Evolutionary conservation across 2,797 vertebrate species (phyloP).

Genomic region (Sparus aurata): DNA sequence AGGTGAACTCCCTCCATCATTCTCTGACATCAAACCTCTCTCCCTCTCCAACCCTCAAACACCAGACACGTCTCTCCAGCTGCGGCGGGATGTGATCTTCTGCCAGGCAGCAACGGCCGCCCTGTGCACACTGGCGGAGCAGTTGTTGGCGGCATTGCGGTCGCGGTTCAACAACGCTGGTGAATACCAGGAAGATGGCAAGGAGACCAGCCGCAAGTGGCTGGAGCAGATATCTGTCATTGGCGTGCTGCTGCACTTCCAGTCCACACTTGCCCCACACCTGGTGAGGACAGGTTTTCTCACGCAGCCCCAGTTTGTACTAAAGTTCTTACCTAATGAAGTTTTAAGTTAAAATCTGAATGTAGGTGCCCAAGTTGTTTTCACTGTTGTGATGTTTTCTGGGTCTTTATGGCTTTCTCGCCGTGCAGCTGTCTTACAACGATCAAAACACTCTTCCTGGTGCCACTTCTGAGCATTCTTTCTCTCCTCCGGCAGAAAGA

Average conservation of each 20-base stretch:
- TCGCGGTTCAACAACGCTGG: constrained; percentile 96
- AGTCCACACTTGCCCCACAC: constrained; percentile 90
- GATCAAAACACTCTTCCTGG: constrained; percentile 18
- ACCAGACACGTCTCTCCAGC: constrained; percentile 95
- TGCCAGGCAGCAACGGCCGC: constrained; percentile 94
- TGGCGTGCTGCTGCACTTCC: constrained; percentile 93
- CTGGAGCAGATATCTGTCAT: constrained; percentile 95
- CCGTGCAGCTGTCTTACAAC: constrained; percentile 39
- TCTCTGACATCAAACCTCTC: constrained; percentile 14
- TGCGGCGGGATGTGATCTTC: constrained; percentile 94
- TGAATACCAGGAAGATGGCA: constrained; percentile 96
- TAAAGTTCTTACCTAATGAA: neutral
- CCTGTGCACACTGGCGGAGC: constrained; percentile 93
- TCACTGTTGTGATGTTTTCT: neutral
- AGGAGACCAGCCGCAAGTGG: constrained; percentile 98
- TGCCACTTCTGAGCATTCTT: constrained; percentile 43
- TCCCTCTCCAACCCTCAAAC: neutral
- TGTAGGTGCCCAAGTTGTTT: neutral
- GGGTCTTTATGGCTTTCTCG: neutral
- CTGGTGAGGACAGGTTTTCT: constrained; percentile 86
- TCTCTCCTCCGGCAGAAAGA: constrained; percentile 87
- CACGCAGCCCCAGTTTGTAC: neutral
- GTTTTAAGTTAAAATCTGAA: neutral
- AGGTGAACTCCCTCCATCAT: constrained; percentile 13
- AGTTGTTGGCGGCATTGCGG: constrained; percentile 92